These are phyloP conservation scores for Trichopoda pennipes DNA, from an alignment of 2,888 invertebrate species.

Conservation along the genomic window DNA sequence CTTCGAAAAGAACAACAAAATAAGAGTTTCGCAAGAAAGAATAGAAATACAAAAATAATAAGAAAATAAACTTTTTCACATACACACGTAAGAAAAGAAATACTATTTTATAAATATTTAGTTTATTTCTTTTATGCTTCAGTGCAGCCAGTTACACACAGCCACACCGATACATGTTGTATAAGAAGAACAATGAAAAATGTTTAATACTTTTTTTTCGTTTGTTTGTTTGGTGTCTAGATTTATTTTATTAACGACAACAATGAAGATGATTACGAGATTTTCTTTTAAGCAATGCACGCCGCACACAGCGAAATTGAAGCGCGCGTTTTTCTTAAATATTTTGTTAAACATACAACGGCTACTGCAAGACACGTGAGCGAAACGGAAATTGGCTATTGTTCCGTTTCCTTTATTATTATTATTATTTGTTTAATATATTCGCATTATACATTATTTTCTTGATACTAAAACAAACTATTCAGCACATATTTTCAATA, in stretches of 20 bases:
- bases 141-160: conserved; percentile 15
- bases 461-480: not conserved
- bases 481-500: not conserved
- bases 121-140: conserved; percentile 20
- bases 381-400: conserved; percentile 39
- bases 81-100: not conserved
- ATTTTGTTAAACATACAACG: conserved; percentile 26
- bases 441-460: not conserved
- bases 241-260: conserved; percentile 43
- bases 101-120: conserved; percentile 16
- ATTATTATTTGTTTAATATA: conserved; percentile 7
- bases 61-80: conserved; percentile 34
- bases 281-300: conserved; percentile 46
- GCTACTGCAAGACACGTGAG: conserved; percentile 42
- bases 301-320: conserved; percentile 12
- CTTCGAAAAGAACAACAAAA: conserved; percentile 28
- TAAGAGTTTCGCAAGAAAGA: conserved; percentile 15
- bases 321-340: conserved; percentile 58
- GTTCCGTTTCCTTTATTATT: conserved; percentile 44
- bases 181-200: conserved; percentile 14
- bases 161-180: conserved; percentile 24
- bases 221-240: conserved; percentile 7
- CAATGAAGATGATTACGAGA: conserved; percentile 41
- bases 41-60: conserved; percentile 26
- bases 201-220: conserved; percentile 13